Evolutionary conservation across 2,888 invertebrate genomes (phyloP).

Genomic region (Amaurobius ferox): DNA sequence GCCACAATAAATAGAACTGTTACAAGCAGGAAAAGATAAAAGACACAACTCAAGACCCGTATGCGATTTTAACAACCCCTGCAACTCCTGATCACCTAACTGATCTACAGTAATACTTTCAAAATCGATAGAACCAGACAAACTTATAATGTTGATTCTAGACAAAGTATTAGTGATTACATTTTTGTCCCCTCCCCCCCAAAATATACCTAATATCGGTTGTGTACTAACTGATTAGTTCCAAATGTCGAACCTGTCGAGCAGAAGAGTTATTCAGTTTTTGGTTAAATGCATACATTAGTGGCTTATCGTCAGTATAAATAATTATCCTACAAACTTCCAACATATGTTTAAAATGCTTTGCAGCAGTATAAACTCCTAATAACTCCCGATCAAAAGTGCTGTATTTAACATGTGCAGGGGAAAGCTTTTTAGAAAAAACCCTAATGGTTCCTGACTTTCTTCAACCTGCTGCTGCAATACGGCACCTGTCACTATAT

Average conservation of each 20-base stretch:
- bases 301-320: conserved; percentile 72
- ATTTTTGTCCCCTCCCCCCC: conserved; percentile 36
- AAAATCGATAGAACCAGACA: neutral
- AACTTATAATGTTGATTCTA: neutral
- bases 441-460: conserved; percentile 68
- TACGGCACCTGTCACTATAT: conserved; percentile 40
- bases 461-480: conserved; percentile 73
- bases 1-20: no score
- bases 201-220: conserved; percentile 76
- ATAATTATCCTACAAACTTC: conserved; percentile 32
- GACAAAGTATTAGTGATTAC: conserved; percentile 48
- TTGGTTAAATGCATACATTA: conserved; percentile 63
- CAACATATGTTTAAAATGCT: conserved; percentile 49
- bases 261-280: conserved; percentile 13
- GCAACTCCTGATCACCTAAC: no score
- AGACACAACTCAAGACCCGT: no score
- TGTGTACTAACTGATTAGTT: conserved; percentile 75
- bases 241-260: conserved; percentile 11
- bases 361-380: conserved; percentile 73
- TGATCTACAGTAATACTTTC: neutral
- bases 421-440: conserved; percentile 8
- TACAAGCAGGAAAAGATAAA: no score
- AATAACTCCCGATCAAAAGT: conserved; percentile 74
- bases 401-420: neutral
- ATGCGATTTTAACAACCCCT: no score